Evolutionary conservation across 2,888 invertebrate species (phyloP).

Genomic region (Hydropsyche betteni): DNA sequence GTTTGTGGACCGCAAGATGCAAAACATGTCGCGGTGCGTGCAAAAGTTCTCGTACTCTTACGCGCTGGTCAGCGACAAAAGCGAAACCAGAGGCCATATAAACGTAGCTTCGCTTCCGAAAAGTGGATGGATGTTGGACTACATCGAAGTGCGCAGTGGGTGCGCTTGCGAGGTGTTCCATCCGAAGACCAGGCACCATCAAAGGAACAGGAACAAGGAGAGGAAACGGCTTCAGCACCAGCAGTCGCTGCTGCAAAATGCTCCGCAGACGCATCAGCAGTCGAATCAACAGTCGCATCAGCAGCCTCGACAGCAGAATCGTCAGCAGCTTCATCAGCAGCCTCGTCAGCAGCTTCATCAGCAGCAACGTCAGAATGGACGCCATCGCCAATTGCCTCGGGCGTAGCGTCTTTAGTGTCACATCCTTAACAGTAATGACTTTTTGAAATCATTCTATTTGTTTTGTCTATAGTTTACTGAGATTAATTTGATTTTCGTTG

Average conservation of each 20-base stretch:
- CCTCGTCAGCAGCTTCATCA: not conserved
- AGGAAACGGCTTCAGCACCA: no score
- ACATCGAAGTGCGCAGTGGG: constrained; percentile 83
- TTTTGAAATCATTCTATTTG: no score
- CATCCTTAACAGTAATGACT: no score
- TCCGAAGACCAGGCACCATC: constrained; percentile 15
- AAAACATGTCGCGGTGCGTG: constrained; percentile 78
- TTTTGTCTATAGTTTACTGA: no score
- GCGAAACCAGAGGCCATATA: constrained; percentile 58
- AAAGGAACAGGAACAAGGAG: no score
- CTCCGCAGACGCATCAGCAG: not conserved
- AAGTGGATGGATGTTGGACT: constrained; percentile 80
- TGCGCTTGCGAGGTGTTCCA: constrained; percentile 80
- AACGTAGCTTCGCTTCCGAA: constrained; percentile 64
- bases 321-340: not conserved
- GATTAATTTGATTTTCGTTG: no score
- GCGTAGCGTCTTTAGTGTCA: no score
- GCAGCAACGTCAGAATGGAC: not conserved
- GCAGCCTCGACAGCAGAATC: not conserved
- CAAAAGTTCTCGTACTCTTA: constrained; percentile 87
- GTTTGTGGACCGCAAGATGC: constrained; percentile 76
- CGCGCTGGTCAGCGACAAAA: constrained; percentile 76
- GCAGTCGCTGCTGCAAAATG: no score
- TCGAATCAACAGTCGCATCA: not conserved
- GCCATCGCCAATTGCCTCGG: not conserved